Conservation (phyloP, 1,140 invertebrate species). For the Pteromalus puparum region DNA sequence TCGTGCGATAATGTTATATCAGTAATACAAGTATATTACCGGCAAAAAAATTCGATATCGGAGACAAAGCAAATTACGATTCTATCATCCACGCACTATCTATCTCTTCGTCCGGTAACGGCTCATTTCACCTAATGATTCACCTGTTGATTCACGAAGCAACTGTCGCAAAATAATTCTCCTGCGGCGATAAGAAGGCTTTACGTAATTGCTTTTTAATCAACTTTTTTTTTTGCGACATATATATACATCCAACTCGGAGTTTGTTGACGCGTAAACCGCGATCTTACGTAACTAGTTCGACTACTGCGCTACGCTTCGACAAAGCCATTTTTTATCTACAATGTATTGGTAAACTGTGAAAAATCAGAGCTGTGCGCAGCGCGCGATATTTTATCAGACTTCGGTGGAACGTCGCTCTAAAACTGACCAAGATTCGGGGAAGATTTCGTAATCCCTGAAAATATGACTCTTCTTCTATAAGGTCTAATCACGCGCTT, state of each 20-base stretch:
- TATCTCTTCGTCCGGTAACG: background rate
- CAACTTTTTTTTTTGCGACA: background rate
- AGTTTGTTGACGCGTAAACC: background rate
- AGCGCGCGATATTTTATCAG: background rate
- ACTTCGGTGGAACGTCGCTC: background rate
- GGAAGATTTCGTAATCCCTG: background rate
- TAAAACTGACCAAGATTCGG: too few species aligned
- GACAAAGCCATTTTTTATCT: background rate
- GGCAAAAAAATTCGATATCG: too few species aligned
- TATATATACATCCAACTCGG: background rate
- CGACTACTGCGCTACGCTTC: background rate
- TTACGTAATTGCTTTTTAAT: background rate
- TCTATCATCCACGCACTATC: background rate
- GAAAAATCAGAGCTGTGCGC: background rate
- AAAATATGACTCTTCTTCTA: background rate
- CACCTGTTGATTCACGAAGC: background rate
- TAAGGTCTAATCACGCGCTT: background rate
- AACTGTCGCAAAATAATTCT: background rate
- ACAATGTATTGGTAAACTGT: background rate
- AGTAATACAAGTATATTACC: too few species aligned
- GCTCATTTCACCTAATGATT: background rate
- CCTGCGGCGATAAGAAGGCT: background rate
- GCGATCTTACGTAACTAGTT: background rate
- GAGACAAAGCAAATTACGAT: too few species aligned
- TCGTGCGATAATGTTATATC: too few species aligned